Evolutionary conservation across 2,888 invertebrate species (phyloP).

Genomic region (Acleris holmiana): DNA sequence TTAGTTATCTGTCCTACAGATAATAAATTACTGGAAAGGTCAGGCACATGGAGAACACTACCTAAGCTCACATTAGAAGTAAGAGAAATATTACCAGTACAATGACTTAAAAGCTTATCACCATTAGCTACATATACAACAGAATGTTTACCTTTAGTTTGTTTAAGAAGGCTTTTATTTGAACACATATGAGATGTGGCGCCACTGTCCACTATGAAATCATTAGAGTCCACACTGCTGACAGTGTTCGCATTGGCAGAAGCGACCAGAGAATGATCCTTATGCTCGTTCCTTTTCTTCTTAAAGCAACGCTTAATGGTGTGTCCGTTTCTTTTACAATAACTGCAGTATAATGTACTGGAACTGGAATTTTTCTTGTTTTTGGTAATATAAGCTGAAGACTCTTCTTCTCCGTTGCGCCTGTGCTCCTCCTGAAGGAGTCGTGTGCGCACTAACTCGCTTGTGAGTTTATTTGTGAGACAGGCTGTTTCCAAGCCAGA

Average conservation of each 20-base stretch:
- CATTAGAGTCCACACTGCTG: background rate
- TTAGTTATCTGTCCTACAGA: background rate
- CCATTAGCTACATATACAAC: slow-evolving; percentile 8
- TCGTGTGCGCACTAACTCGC: background rate
- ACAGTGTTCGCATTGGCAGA: background rate
- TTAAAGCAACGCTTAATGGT: slow-evolving; percentile 1
- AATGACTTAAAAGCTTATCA: background rate
- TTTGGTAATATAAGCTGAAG: background rate
- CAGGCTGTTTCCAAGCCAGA: background rate
- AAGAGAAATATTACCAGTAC: background rate
- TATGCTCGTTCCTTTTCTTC: background rate
- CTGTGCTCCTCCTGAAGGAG: background rate
- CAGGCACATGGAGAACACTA: background rate
- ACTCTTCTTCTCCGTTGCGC: background rate
- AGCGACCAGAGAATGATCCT: background rate
- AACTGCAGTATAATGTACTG: background rate
- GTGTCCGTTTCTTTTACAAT: slow-evolving; percentile 3
- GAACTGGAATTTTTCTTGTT: background rate
- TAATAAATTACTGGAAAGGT: background rate
- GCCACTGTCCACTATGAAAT: background rate
- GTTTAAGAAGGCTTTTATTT: background rate
- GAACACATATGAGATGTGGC: background rate
- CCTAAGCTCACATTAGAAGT: background rate
- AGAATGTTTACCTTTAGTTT: background rate
- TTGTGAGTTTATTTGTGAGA: background rate